These are phyloP conservation scores for Brenthis ino DNA, from an alignment of 2,888 invertebrate genomes.

Conservation along the genomic window DNA sequence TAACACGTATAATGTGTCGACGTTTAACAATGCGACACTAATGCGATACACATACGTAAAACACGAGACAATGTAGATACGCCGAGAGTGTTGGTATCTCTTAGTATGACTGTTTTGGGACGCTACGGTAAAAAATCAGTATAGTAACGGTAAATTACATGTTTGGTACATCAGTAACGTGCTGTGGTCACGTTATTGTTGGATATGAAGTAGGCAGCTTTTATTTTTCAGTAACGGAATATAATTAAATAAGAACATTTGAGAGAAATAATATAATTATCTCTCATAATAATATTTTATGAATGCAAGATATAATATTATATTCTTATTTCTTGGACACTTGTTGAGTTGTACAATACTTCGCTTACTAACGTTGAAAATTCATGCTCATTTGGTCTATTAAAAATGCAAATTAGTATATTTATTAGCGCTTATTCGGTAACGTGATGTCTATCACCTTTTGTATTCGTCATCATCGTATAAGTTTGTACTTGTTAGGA, in stretches of 20 bases:
- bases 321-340: neutral
- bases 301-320: neutral
- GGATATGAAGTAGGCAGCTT: conserved; percentile 1
- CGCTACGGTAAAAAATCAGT: conserved; percentile 33
- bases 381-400: conserved; percentile 19
- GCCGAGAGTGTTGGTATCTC: conserved; percentile 11
- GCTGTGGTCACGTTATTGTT: conserved; percentile 32
- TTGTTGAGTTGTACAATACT: neutral
- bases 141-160: conserved; percentile 29
- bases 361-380: conserved; percentile 5
- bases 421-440: conserved; percentile 36
- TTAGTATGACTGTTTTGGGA: conserved; percentile 17
- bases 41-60: conserved; percentile 38
- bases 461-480: conserved; percentile 32
- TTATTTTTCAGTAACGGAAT: conserved; percentile 10
- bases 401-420: conserved; percentile 34
- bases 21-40: conserved; percentile 43
- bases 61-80: conserved; percentile 21
- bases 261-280: no score
- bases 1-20: conserved; percentile 62
- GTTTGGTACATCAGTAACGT: conserved; percentile 35
- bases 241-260: no score
- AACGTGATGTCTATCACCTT: conserved; percentile 26
- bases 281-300: no score
- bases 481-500: conserved; percentile 25